Evolutionary conservation across 2,113 vertebrate genomes (phyloP).

Genomic region (Motacilla tschutschensis): DNA sequence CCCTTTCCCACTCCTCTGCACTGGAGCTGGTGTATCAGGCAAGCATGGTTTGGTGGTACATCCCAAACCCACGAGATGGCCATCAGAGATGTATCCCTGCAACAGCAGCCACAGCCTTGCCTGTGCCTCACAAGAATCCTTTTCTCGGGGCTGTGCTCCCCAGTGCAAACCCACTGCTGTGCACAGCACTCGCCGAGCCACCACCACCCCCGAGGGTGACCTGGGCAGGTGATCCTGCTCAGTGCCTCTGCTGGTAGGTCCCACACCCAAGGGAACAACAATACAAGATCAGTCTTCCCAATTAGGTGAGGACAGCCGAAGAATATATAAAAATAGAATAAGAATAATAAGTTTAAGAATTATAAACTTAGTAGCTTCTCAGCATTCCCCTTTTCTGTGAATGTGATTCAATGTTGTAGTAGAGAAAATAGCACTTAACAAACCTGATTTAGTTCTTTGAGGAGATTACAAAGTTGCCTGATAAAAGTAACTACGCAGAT

Average conservation of each 20-base stretch:
- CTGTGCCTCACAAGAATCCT: background rate
- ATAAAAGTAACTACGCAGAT: constrained; percentile 62
- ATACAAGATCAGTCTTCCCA: background rate
- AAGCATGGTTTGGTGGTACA: background rate
- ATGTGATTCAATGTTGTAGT: constrained; percentile 42
- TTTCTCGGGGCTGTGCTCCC: accelerated
- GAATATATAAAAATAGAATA: background rate
- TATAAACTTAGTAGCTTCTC: background rate
- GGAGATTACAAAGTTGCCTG: constrained; percentile 46
- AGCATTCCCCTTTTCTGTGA: background rate
- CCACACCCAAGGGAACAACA: background rate
- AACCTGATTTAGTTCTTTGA: constrained; percentile 48
- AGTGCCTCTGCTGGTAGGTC: background rate
- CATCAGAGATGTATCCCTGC: background rate
- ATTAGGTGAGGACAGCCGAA: background rate
- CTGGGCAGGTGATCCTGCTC: background rate
- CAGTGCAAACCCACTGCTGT: background rate
- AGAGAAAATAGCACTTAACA: constrained; percentile 50
- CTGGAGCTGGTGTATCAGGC: background rate
- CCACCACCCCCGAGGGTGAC: background rate
- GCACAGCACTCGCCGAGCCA: background rate
- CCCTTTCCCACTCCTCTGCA: background rate
- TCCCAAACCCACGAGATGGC: background rate
- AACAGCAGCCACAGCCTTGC: background rate
- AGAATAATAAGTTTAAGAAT: background rate